These are phyloP conservation scores for Shinisaurus crocodilurus DNA, from an alignment of 2,113 vertebrate genomes.

Conservation along the genomic window DNA sequence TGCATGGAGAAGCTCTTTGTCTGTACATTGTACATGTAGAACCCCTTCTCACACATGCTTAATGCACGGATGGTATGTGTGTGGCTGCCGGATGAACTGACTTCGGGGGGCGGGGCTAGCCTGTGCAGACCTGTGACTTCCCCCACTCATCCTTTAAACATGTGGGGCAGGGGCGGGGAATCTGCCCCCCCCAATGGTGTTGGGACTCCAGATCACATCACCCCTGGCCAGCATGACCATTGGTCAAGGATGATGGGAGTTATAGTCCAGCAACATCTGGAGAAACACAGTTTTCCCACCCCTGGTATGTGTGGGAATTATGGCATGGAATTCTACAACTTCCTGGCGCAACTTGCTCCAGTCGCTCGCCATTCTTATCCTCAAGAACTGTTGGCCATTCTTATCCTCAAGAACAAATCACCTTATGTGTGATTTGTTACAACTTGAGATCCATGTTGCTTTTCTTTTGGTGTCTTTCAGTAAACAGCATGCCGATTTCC, in stretches of 20 bases:
- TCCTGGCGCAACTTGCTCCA: neutral
- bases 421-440: neutral
- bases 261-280: neutral
- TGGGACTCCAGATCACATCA: neutral
- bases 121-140: neutral
- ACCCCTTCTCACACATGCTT: neutral
- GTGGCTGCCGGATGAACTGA: neutral
- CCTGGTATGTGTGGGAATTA: neutral
- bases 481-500: neutral
- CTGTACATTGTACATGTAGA: neutral
- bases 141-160: neutral
- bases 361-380: neutral
- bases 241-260: neutral
- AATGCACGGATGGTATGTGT: neutral
- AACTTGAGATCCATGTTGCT: neutral
- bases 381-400: neutral
- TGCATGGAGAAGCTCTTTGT: neutral
- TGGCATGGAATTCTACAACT: neutral
- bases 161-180: neutral
- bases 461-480: neutral
- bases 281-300: neutral
- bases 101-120: neutral
- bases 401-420: no score
- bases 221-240: neutral
- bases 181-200: neutral